Evolutionary conservation across 2,113 vertebrate species (phyloP).

Genomic region (Brachyhypopomus occidentalis): DNA sequence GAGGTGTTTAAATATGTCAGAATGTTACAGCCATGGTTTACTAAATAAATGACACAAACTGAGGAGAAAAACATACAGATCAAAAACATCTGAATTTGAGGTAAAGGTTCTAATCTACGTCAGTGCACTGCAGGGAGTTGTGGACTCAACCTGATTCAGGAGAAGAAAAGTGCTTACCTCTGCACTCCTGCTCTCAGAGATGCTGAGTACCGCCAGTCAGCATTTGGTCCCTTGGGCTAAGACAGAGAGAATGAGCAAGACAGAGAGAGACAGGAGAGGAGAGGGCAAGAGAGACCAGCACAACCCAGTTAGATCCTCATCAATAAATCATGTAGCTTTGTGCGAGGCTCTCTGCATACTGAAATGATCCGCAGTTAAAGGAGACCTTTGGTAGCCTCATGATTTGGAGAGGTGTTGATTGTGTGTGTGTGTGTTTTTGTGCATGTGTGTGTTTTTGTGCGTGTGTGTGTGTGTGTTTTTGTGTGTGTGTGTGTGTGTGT

Average conservation of each 20-base stretch:
- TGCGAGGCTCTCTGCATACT: slow-evolving; percentile 62
- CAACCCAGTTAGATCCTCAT: slow-evolving; percentile 69
- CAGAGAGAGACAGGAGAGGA: slow-evolving; percentile 1
- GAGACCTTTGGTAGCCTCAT: slow-evolving; percentile 49
- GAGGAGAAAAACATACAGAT: not conserved
- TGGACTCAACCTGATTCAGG: not conserved
- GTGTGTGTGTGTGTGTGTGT: slow-evolving; percentile 46
- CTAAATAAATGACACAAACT: not conserved
- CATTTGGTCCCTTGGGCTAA: slow-evolving; percentile 94
- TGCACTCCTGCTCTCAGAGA: slow-evolving; percentile 95
- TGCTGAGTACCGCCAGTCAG: slow-evolving; percentile 98
- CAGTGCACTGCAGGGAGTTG: not conserved
- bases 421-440: slow-evolving; percentile 31
- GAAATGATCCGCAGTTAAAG: slow-evolving; percentile 62
- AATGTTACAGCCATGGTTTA: no score
- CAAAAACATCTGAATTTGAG: not conserved
- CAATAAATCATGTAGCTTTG: slow-evolving; percentile 73
- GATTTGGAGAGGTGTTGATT: slow-evolving; percentile 28
- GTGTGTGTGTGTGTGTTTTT: slow-evolving; percentile 9
- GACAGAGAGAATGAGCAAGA: slow-evolving; percentile 54
- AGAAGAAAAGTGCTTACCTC: slow-evolving; percentile 81
- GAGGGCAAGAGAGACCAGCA: slow-evolving; percentile 48
- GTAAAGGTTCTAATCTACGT: no score
- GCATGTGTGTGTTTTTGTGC: slow-evolving; percentile 13
- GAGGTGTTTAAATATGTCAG: no score